These are phyloP conservation scores for Aphelenchoides besseyi DNA, from an alignment of 1,140 invertebrate species.

Conservation along the genomic window DNA sequence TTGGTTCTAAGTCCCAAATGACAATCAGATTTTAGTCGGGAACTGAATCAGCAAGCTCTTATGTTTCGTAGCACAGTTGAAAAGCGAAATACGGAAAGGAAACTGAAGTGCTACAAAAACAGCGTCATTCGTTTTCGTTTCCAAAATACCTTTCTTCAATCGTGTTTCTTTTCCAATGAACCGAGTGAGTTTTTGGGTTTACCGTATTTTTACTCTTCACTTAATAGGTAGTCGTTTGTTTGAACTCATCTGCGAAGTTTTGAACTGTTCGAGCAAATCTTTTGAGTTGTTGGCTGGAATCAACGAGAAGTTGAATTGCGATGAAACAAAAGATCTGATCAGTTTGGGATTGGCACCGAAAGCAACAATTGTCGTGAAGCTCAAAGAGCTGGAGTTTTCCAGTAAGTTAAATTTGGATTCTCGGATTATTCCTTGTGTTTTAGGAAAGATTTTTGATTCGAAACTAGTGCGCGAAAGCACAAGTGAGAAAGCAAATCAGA, in stretches of 20 bases:
- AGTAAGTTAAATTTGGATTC: neutral
- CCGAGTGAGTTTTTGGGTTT: slow-evolving; percentile 24
- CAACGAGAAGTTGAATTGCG: slow-evolving; percentile 15
- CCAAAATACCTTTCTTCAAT: slow-evolving; percentile 13
- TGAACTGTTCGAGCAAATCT: neutral
- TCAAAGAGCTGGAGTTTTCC: slow-evolving; percentile 1
- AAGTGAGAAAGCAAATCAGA: neutral
- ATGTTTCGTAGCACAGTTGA: slow-evolving; percentile 26
- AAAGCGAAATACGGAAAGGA: slow-evolving; percentile 18
- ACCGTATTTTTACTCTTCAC: neutral
- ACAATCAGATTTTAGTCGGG: neutral
- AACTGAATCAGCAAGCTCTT: slow-evolving; percentile 18
- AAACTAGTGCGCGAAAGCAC: neutral
- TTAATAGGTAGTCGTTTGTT: slow-evolving; percentile 22
- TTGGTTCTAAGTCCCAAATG: neutral
- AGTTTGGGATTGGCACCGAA: slow-evolving; percentile 23
- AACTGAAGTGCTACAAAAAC: slow-evolving; percentile 25
- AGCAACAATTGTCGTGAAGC: slow-evolving; percentile 10
- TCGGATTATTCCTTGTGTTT: too few species aligned
- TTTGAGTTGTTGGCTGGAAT: slow-evolving; percentile 16
- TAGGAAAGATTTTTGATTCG: neutral
- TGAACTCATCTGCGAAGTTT: slow-evolving; percentile 6
- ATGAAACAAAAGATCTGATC: slow-evolving; percentile 11
- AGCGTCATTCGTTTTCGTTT: slow-evolving; percentile 27
- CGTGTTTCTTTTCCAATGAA: slow-evolving; percentile 23